Conservation (phyloP, 2,113 vertebrate genomes). For the Polypterus bichir region DNA sequence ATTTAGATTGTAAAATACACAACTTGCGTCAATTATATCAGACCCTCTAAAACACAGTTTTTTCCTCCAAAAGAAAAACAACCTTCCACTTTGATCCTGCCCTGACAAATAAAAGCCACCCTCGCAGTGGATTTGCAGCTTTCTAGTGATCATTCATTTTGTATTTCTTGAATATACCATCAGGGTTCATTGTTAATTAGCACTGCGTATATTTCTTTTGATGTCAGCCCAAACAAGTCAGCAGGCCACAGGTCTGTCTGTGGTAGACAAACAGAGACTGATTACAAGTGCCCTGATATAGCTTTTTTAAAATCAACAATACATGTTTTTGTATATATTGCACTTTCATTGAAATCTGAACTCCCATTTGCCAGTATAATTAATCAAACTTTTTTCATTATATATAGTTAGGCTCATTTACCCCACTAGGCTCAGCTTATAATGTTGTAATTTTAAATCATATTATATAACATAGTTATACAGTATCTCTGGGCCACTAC, state of each 20-base stretch:
- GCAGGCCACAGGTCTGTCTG: slow-evolving; percentile 18
- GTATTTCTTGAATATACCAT: slow-evolving; percentile 10
- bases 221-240: slow-evolving; percentile 18
- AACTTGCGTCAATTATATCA: slow-evolving; percentile 14
- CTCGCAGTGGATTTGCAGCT: not conserved
- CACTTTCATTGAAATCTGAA: slow-evolving; percentile 11
- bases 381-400: slow-evolving; percentile 4
- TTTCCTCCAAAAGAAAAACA: slow-evolving; percentile 18
- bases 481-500: too few relatives aligned
- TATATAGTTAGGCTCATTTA: too few relatives aligned
- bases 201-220: slow-evolving; percentile 15
- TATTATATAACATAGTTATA: too few relatives aligned
- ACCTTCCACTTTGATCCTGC: slow-evolving; percentile 16
- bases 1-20: slow-evolving; percentile 11
- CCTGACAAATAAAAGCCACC: slow-evolving; percentile 7
- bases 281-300: slow-evolving; percentile 11
- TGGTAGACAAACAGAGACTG: slow-evolving; percentile 13
- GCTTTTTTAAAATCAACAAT: not conserved
- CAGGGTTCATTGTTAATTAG: slow-evolving; percentile 14
- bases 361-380: slow-evolving; percentile 4
- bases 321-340: slow-evolving; percentile 5
- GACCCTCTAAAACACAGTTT: slow-evolving; percentile 13
- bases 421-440: too few relatives aligned
- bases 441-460: too few relatives aligned
- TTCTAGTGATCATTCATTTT: slow-evolving; percentile 9